Percentiles rank a stretch among this genome's conserved stretches.
Evolutionary conservation across 2,113 vertebrate genomes (phyloP).

Genomic region (Junco hyemalis): DNA sequence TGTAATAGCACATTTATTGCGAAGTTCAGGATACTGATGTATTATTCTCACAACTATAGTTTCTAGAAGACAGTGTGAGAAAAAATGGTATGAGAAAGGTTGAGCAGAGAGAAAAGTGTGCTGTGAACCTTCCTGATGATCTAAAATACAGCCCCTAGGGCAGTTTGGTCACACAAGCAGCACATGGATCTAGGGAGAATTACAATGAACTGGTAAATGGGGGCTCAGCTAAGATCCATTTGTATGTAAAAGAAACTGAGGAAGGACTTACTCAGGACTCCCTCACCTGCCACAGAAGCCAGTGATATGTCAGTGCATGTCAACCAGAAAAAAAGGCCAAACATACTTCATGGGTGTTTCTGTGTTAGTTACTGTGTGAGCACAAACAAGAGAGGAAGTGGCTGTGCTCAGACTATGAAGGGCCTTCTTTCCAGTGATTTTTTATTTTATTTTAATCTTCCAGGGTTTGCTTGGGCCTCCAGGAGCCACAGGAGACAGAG

Average conservation of each 20-base stretch:
- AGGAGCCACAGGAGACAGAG: constrained; percentile 83
- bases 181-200: neutral
- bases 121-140: neutral
- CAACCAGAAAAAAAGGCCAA: neutral
- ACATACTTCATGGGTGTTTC: neutral
- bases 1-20: neutral
- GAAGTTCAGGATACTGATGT: neutral
- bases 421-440: neutral
- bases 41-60: neutral
- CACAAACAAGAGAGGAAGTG: neutral
- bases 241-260: neutral
- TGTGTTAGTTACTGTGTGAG: neutral
- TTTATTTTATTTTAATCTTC: constrained; percentile 30
- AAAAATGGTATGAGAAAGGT: neutral
- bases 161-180: neutral
- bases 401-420: neutral
- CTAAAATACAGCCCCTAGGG: neutral
- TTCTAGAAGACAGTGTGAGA: neutral
- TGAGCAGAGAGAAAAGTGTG: neutral
- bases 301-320: neutral
- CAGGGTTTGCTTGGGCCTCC: constrained; percentile 84
- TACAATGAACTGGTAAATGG: neutral
- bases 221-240: neutral
- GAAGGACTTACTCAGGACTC: neutral
- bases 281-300: neutral